Percentiles rank a stretch among this genome's conserved stretches.
Conservation (phyloP, 2,113 vertebrate genomes). For the Dromaius novaehollandiae region DNA sequence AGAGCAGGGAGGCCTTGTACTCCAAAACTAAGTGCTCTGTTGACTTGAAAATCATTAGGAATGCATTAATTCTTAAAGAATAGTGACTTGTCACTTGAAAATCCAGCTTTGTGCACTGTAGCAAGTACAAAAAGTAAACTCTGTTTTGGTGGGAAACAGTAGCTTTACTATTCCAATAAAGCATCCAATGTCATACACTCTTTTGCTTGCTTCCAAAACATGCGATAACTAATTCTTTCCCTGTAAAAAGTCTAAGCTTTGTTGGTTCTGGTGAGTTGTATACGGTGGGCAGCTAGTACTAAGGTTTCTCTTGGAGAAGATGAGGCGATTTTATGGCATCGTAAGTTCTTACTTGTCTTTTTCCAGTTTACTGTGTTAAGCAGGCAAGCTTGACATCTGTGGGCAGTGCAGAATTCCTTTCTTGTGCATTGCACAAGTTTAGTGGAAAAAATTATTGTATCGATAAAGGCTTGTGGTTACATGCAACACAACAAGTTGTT, state of each 20-base stretch:
- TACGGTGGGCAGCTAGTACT: not conserved
- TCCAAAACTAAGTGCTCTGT: not conserved
- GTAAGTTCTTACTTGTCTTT: not conserved
- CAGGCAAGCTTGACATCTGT: not conserved
- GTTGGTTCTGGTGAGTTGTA: not conserved
- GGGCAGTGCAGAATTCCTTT: not conserved
- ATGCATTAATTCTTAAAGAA: not conserved
- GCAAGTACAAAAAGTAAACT: not conserved
- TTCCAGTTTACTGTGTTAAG: not conserved
- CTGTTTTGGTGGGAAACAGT: not conserved
- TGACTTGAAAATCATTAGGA: not conserved
- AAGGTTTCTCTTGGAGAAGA: not conserved
- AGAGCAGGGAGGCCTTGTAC: not conserved
- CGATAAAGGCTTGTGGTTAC: not conserved
- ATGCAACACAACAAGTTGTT: not conserved
- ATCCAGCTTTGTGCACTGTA: not conserved
- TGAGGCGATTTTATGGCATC: not conserved
- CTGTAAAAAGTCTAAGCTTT: not conserved
- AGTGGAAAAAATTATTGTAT: not conserved
- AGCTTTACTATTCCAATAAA: not conserved
- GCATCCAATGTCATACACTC: not conserved
- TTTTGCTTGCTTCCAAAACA: not conserved
- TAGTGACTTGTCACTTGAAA: not conserved
- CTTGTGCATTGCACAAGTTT: not conserved
- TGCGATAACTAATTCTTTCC: not conserved